A percentile compares a stretch with the other conserved stretches of the same genome.
phyloP scores from a whole-genome alignment of 2,888 invertebrate species.

The Rotaria macrura region DNA sequence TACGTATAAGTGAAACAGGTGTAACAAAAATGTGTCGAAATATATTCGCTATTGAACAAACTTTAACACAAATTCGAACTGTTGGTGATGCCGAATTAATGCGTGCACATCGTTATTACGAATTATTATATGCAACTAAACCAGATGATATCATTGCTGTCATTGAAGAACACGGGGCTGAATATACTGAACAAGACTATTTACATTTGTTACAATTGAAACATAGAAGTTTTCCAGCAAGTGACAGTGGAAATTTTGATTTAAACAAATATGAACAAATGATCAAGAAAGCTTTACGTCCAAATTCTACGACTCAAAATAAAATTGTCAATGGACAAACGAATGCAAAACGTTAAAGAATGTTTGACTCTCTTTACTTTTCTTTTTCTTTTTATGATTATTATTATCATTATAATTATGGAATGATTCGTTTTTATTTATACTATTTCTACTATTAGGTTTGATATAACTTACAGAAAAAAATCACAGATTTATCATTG shows the following conservation, averaged over 20 bases:
- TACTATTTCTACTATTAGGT: background rate
- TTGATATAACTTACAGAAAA: background rate
- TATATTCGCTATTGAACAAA: slow-evolving; percentile 33
- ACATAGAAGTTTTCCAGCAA: slow-evolving; percentile 28
- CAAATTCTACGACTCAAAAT: background rate
- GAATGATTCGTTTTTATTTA: background rate
- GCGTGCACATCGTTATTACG: slow-evolving; percentile 32
- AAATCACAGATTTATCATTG: background rate
- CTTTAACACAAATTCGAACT: slow-evolving; percentile 26
- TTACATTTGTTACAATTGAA: slow-evolving; percentile 27
- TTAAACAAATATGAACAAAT: background rate
- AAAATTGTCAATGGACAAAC: background rate
- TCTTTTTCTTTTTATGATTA: background rate
- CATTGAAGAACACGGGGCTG: slow-evolving; percentile 29
- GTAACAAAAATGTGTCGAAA: slow-evolving; percentile 34
- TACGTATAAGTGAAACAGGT: slow-evolving; percentile 27
- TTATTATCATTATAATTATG: no score
- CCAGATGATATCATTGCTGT: slow-evolving; percentile 30
- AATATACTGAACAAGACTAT: slow-evolving; percentile 26
- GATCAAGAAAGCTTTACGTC: background rate
- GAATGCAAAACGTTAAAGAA: background rate
- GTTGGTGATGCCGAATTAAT: slow-evolving; percentile 32
- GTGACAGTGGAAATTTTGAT: slow-evolving; percentile 15
- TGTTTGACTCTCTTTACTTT: background rate
- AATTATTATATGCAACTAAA: slow-evolving; percentile 31